Evolutionary conservation across 2,797 vertebrate genomes (phyloP).

Genomic region (Lepus oiostolus): DNA sequence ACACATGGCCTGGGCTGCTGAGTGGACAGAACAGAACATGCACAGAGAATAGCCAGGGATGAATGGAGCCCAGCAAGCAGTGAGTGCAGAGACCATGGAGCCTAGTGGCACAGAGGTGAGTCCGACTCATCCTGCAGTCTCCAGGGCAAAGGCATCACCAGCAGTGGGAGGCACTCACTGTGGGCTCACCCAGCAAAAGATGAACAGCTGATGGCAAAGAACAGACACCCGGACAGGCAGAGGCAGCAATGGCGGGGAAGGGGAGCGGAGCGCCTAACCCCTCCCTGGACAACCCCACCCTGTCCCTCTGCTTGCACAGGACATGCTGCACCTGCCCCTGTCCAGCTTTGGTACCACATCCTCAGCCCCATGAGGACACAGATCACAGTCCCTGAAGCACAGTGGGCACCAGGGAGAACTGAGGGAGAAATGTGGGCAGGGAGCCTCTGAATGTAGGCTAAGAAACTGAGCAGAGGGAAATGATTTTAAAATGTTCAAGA

Average conservation of each 20-base stretch:
- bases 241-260: no score
- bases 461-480: background rate
- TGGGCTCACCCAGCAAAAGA: background rate
- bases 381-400: no score
- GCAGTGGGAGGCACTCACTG: background rate
- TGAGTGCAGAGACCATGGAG: background rate
- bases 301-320: no score
- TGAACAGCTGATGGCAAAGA: background rate
- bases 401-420: background rate
- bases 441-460: background rate
- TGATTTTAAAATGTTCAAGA: background rate
- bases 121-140: background rate
- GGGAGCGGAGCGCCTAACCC: no score
- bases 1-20: no score
- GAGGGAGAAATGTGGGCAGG: background rate
- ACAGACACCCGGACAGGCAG: no score
- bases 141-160: accelerated
- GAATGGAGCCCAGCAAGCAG: background rate
- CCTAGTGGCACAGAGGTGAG: background rate
- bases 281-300: no score
- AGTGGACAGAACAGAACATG: background rate
- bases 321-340: no score
- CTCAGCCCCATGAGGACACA: no score
- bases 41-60: no score
- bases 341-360: no score